phyloP scores from a whole-genome alignment of 2,888 invertebrate genomes.

The Zeuzera pyrina region DNA sequence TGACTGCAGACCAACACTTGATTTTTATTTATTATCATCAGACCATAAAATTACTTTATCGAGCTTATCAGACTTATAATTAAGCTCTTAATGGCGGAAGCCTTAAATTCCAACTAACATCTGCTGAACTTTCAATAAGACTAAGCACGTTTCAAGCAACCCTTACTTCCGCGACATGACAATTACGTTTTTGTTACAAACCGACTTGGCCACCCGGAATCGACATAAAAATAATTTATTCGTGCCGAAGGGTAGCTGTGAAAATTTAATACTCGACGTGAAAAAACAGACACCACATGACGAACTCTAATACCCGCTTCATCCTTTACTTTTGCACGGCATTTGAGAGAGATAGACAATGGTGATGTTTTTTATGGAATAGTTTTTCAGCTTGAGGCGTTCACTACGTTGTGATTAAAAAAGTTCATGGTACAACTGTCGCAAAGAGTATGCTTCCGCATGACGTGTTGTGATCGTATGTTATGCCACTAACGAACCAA shows the following conservation, averaged over 20 bases:
- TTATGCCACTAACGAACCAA: constrained; percentile 26
- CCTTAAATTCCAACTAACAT: constrained; percentile 23
- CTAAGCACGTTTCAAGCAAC: constrained; percentile 41
- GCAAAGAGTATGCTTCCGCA: constrained; percentile 39
- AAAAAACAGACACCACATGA: constrained; percentile 61
- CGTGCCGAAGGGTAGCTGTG: constrained; percentile 57
- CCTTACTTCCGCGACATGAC: constrained; percentile 56
- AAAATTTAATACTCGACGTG: constrained; percentile 54
- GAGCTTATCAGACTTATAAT: too few species aligned
- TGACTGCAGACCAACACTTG: too few species aligned
- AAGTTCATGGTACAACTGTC: constrained; percentile 58
- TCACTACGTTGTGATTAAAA: constrained; percentile 38
- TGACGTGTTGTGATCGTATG: constrained; percentile 13
- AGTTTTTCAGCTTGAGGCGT: constrained; percentile 37
- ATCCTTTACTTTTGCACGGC: constrained; percentile 32
- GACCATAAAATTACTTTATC: too few species aligned
- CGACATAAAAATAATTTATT: constrained; percentile 66
- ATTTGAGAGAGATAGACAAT: constrained; percentile 27
- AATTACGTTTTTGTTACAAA: constrained; percentile 51
- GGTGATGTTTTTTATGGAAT: constrained; percentile 28
- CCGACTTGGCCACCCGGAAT: constrained; percentile 60
- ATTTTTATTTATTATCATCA: too few species aligned
- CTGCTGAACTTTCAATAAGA: constrained; percentile 38
- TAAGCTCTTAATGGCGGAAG: constrained; percentile 9
- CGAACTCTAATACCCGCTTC: constrained; percentile 29